A percentile compares a stretch with the other conserved stretches of the same genome.
Evolutionary conservation across 2,888 invertebrate species (phyloP).

Genomic region (Tetrapedia diversipes): DNA sequence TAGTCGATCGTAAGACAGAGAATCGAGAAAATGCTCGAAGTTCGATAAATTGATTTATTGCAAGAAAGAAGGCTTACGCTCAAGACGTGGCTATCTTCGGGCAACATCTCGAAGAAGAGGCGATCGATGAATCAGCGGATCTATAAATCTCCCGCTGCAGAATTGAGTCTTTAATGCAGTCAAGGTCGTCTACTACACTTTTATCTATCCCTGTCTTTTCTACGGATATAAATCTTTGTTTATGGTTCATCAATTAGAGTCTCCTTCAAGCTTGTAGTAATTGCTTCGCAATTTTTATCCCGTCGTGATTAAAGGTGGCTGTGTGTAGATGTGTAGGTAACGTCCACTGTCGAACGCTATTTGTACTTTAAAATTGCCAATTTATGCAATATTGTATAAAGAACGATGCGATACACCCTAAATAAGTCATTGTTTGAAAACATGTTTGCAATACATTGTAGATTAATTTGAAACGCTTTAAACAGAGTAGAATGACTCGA

Average conservation of each 20-base stretch:
- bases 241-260: not conserved
- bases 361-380: no score
- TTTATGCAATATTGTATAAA: no score
- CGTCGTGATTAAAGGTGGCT: no score
- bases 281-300: not conserved
- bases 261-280: not conserved
- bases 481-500: no score
- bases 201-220: not conserved
- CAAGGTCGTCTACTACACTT: not conserved
- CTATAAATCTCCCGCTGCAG: not conserved
- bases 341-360: no score
- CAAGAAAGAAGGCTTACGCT: not conserved
- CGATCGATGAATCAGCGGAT: not conserved
- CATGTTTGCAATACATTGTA: no score
- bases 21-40: not conserved
- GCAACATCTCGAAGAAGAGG: not conserved
- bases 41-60: not conserved
- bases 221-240: not conserved
- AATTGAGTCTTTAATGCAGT: not conserved
- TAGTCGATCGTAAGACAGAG: not conserved
- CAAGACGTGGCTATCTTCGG: not conserved
- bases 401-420: no score
- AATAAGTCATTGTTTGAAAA: no score
- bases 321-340: no score
- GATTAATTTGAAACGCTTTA: no score